Base-by-base conservation (phyloP, 1,140 invertebrate genomes). In the Trypoxylus dichotomus region DNA sequence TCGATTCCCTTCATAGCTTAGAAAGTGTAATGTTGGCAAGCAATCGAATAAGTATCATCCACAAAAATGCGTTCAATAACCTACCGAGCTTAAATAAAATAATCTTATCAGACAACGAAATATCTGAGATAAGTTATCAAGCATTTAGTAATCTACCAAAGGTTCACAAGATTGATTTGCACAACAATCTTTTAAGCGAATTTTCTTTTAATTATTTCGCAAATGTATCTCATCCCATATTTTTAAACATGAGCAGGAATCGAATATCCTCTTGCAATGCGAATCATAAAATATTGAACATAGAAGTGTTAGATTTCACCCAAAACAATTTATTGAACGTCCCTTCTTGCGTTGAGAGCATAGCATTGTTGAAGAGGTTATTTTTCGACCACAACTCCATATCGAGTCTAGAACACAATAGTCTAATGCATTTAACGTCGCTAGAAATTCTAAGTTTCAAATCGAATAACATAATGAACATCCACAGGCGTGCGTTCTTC, bases 341-440 rank as follows among this genome's bases (percentile, higher is more conserved):
- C 78, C 93, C 93, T 78, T 89, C 88, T 78, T 88, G 89, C 80
- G 89, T 94, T 71, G 86, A 89, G 63, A 87, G 89, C 37, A 86
- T 93, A 60, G 88, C 90, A n/a, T 89, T 90, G 1, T 85, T 94
- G 77, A 87, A 90, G 81, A 90, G 91, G 79, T 88, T 94, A 11
- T 90, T 92, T 81, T 83, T 95, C 54, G 93, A 93, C 0, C 91
- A 93, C 84, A 97, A 97, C 83, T 87, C 89, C 79, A 91, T 97
- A 42, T 88, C 87, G 0, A 87, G 89, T 25, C 88, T 97, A 79
- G 91, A 93, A 74, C 92, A 90, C 74, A 91, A 91, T 81, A 91
- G 91, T 1, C 94, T 96, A 83, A 90, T 90, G 10, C 90, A 93
- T 60, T 85, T 94, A 15, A 87, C 89, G 42, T 88, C 89, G 76